phyloP scores from a whole-genome alignment of 1,140 invertebrate species.

The Caenorhabditis inopinata region DNA sequence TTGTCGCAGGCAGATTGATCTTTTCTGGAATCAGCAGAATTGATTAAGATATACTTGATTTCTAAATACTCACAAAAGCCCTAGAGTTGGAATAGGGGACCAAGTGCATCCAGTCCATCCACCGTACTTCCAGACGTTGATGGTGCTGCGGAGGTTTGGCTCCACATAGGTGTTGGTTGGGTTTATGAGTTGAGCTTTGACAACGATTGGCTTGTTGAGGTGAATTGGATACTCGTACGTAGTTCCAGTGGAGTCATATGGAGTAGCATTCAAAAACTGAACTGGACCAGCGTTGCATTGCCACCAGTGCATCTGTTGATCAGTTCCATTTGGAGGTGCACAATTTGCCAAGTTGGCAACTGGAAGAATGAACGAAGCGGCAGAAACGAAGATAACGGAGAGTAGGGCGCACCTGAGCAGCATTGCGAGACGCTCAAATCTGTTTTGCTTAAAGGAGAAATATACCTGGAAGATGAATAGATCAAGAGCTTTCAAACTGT shows the following conservation, averaged over 20 bases:
- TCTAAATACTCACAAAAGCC: constrained; percentile 17
- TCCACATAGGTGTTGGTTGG: background rate
- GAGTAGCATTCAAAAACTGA: constrained; percentile 29
- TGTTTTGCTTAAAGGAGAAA: no score
- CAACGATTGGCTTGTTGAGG: constrained; percentile 22
- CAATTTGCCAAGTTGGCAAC: background rate
- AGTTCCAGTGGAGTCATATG: constrained; percentile 22
- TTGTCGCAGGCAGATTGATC: constrained; percentile 23
- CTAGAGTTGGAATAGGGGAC: constrained; percentile 14
- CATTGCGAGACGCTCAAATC: background rate
- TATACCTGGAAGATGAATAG: no score
- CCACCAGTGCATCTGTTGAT: constrained; percentile 8
- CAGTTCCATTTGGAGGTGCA: constrained; percentile 20
- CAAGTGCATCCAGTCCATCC: constrained; percentile 20
- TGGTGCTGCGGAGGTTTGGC: background rate
- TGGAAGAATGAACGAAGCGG: background rate
- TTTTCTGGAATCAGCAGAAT: constrained; percentile 30
- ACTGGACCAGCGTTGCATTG: background rate
- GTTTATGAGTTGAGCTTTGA: constrained; percentile 16
- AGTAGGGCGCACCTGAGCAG: background rate
- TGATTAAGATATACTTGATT: background rate
- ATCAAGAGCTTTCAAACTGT: no score
- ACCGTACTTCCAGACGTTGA: constrained; percentile 25
- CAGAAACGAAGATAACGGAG: background rate
- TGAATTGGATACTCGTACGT: constrained; percentile 32